Percentiles rank a stretch among this genome's conserved stretches.
Conservation (phyloP, 2,113 vertebrate species). For the Uropsilus gracilis region DNA sequence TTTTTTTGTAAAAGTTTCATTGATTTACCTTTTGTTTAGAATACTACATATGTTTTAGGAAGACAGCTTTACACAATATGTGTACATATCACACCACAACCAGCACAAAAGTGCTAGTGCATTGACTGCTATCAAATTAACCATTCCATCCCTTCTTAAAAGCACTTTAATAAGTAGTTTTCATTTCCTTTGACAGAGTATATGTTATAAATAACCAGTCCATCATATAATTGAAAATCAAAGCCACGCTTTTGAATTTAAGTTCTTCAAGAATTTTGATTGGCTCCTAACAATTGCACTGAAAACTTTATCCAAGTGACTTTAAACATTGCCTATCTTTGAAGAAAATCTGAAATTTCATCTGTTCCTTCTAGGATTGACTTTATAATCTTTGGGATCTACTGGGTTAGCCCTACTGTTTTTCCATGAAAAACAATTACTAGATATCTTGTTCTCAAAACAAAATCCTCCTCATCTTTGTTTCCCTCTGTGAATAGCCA, state of each 20-base stretch:
- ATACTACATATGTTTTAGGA: no score
- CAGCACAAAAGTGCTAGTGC: no score
- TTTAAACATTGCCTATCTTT: not conserved
- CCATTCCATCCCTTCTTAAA: conserved; percentile 13
- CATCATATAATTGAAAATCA: not conserved
- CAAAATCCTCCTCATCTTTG: not conserved
- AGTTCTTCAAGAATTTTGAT: not conserved
- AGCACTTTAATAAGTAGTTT: not conserved
- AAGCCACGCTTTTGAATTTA: not conserved
- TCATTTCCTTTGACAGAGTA: not conserved
- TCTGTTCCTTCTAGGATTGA: not conserved
- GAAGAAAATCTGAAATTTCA: not conserved
- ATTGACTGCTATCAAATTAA: no score
- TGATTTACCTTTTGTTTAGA: no score
- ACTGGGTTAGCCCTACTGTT: not conserved
- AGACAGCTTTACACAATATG: no score
- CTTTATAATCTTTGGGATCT: not conserved
- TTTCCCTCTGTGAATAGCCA: not conserved
- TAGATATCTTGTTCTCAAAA: not conserved
- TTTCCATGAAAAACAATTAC: not conserved
- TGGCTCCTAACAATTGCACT: not conserved
- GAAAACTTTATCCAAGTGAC: not conserved
- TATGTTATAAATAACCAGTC: conserved; percentile 7
- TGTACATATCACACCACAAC: no score
- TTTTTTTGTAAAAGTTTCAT: no score